These are phyloP conservation scores for Delichon dasypus DNA, from an alignment of 2,797 vertebrate genomes.

Conservation along the genomic window DNA sequence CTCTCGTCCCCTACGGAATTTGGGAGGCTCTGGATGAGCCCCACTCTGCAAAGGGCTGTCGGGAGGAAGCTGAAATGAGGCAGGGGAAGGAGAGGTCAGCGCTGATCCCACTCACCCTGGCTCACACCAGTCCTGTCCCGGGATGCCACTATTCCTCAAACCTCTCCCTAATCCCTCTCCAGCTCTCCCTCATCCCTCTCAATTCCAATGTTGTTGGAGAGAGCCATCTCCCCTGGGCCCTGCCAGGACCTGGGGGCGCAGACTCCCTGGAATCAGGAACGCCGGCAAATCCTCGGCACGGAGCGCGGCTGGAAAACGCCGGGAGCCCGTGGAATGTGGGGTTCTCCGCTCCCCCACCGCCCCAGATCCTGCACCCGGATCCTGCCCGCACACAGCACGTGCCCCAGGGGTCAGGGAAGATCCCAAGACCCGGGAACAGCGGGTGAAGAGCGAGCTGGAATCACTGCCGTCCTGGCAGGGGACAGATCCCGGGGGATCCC, in stretches of 20 bases:
- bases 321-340: neutral
- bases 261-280: neutral
- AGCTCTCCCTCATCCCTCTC: neutral
- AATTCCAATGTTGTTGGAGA: accelerated
- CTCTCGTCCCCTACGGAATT: accelerated
- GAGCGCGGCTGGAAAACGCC: accelerated
- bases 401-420: neutral
- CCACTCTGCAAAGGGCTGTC: accelerated
- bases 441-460: accelerated
- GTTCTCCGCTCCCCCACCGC: accelerated
- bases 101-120: neutral
- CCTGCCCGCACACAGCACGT: accelerated
- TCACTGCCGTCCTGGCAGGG: neutral
- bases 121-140: neutral
- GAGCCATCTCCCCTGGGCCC: neutral
- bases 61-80: neutral
- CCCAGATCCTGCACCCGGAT: neutral
- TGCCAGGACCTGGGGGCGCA: neutral
- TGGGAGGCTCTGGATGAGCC: neutral
- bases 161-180: neutral
- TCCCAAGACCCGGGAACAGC: too few species aligned
- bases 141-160: neutral
- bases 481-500: neutral
- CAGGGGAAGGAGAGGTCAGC: accelerated
- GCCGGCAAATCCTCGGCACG: neutral